Evolutionary conservation across 2,888 invertebrate genomes (phyloP), one percentile per base, ranked within the genome.

Genomic region (Pteria penguin): DNA sequence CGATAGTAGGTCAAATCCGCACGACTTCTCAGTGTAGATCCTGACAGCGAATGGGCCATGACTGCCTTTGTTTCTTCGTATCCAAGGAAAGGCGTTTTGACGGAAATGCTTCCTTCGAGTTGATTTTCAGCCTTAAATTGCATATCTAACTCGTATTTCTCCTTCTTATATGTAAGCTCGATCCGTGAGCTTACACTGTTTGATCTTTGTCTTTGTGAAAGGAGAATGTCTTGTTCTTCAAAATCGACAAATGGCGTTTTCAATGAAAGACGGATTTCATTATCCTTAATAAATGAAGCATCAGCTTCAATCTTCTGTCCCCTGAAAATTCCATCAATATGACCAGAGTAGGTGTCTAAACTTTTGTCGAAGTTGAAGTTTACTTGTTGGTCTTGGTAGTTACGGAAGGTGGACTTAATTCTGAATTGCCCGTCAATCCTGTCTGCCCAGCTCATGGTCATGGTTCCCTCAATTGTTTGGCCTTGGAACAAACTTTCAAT

Each of bases 231-330:
- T 32, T 62, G 74, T 45, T 52, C 55, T 66, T 76, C 63, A 22
- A 72, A 82, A 22, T 72, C 73, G 22, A 62, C 22, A 45, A 83
- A 72, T n/a, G 86, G 87, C 18, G 85, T 84, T 68, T 81, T 81
- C 1, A 86, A 31, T 24, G 65, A 79, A 4, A 68, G 26, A 26
- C 60, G 66, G 3, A 29, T 36, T 31, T 62, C 27, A 45, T 62
- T 54, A 4, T 36, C 32, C 8, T 26, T 24, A 52, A 27, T 29
- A 14, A 66, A n/a, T 18, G 36, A 27, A 22, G 52, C 29, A 54
- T 66, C 52, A 18, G 54, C 26, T 66, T 66, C 66, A 18, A 66
- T 11, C 29, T 52, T 66, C 11, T 66, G 3, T 4, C 11, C 27
- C 18, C 31, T 31, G n/a, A 24, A 52, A 4, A n/a, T 52, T 0